phyloP scores from a whole-genome alignment of 2,888 invertebrate species.

The Elysia crispata region DNA sequence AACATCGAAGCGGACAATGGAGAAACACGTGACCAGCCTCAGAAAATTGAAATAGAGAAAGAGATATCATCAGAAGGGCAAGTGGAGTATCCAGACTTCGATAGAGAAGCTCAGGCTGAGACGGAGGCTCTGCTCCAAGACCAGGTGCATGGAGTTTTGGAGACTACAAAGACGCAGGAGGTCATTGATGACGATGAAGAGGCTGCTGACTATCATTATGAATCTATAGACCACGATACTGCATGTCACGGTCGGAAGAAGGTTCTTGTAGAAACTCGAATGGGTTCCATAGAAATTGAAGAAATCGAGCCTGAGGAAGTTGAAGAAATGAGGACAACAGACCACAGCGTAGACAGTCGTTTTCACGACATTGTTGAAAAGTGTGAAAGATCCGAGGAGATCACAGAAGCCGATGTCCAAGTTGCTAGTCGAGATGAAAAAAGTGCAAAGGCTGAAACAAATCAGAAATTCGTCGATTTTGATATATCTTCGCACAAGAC shows the following conservation, averaged over 20 bases:
- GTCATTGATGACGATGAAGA: not conserved
- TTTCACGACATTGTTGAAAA: not conserved
- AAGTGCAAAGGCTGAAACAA: not conserved
- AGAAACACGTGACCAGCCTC: slow-evolving; percentile 33
- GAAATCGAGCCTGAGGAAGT: slow-evolving; percentile 22
- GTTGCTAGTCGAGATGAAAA: not conserved
- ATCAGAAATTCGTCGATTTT: not conserved
- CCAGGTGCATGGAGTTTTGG: not conserved
- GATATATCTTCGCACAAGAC: not conserved
- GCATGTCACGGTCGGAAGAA: slow-evolving; percentile 18
- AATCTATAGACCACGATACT: slow-evolving; percentile 16
- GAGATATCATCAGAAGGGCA: slow-evolving; percentile 22
- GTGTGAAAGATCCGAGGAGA: too few species aligned
- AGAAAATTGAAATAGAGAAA: slow-evolving; percentile 22
- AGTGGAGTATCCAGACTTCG: slow-evolving; percentile 16
- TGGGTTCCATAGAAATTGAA: slow-evolving; percentile 43
- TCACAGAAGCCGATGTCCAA: not conserved
- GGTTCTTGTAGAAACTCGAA: slow-evolving; percentile 42
- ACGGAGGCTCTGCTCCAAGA: not conserved
- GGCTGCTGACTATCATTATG: slow-evolving; percentile 10
- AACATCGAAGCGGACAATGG: slow-evolving; percentile 27
- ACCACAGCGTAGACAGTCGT: not conserved
- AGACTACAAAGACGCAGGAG: not conserved
- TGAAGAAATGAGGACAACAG: slow-evolving; percentile 23
- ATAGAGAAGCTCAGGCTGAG: not conserved